Percentiles rank a stretch among this genome's conserved stretches.
These are phyloP conservation scores for Aporophyla nigra DNA, from an alignment of 2,888 invertebrate genomes.

Conservation along the genomic window DNA sequence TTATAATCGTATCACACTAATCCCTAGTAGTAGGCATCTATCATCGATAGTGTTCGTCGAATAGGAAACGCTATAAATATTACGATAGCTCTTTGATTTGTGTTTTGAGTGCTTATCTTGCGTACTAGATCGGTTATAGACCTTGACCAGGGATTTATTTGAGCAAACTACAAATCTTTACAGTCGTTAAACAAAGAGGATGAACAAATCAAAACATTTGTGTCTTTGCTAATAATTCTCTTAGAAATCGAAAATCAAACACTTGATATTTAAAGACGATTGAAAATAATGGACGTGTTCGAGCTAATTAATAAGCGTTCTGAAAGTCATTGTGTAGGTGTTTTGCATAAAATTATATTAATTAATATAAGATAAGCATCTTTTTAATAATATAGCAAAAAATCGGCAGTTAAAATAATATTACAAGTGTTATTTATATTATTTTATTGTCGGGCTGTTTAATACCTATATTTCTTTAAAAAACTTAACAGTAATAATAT, in stretches of 20 bases:
- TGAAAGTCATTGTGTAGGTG: slow-evolving; percentile 53
- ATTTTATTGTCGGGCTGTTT: slow-evolving; percentile 17
- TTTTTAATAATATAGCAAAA: slow-evolving; percentile 24
- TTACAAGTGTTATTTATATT: slow-evolving; percentile 32
- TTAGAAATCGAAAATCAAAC: slow-evolving; percentile 46
- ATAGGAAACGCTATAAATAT: slow-evolving; percentile 51
- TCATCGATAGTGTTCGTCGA: slow-evolving; percentile 38
- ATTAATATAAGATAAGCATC: slow-evolving; percentile 49
- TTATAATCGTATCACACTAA: slow-evolving; percentile 35
- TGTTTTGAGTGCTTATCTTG: slow-evolving; percentile 51
- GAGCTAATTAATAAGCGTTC: slow-evolving; percentile 51
- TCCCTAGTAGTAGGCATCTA: slow-evolving; percentile 38
- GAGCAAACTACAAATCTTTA: slow-evolving; percentile 41
- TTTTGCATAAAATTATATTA: slow-evolving; percentile 44
- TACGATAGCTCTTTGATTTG: slow-evolving; percentile 49
- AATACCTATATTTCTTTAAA: background rate
- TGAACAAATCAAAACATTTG: slow-evolving; percentile 41
- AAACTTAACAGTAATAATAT: slow-evolving; percentile 1
- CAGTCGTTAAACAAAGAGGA: slow-evolving; percentile 34
- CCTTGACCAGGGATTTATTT: slow-evolving; percentile 53
- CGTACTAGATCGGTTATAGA: slow-evolving; percentile 47
- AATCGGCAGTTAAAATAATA: slow-evolving; percentile 5
- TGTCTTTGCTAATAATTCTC: slow-evolving; percentile 46
- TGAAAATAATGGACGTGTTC: slow-evolving; percentile 34
- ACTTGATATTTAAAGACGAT: slow-evolving; percentile 42